Percentiles rank a stretch among this genome's conserved stretches.
Evolutionary conservation across 2,888 invertebrate genomes (phyloP).

Genomic region (Boloria euphrosyne): DNA sequence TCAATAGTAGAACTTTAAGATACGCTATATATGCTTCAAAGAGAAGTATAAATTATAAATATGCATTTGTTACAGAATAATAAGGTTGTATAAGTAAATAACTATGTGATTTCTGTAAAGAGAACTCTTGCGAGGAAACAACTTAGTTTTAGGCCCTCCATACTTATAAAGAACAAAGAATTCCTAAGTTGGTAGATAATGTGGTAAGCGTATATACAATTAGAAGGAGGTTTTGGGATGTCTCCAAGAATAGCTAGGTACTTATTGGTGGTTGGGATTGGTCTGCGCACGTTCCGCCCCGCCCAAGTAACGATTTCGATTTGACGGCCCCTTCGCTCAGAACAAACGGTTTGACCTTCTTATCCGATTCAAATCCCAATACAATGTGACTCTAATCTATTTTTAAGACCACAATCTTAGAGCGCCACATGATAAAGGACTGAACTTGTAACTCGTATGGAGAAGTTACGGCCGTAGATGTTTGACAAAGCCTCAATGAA

Average conservation of each 20-base stretch:
- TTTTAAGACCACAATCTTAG: not conserved
- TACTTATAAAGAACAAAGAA: not conserved
- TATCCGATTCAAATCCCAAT: slow-evolving; percentile 32
- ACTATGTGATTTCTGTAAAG: slow-evolving; percentile 8
- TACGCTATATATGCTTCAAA: too few species aligned
- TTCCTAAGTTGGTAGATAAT: slow-evolving; percentile 21
- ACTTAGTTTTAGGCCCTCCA: too few species aligned
- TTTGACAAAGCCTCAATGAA: too few species aligned
- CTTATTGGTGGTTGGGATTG: slow-evolving; percentile 48
- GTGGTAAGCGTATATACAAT: slow-evolving; percentile 31
- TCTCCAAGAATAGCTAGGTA: slow-evolving; percentile 48
- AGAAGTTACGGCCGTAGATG: not conserved
- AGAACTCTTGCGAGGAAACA: not conserved
- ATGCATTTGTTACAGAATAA: too few species aligned
- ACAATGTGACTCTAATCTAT: slow-evolving; percentile 11
- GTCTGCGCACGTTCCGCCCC: slow-evolving; percentile 57
- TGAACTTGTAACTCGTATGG: not conserved
- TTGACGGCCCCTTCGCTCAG: slow-evolving; percentile 50
- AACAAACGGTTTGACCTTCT: slow-evolving; percentile 39
- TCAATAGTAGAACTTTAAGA: too few species aligned
- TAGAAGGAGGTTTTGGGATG: slow-evolving; percentile 40
- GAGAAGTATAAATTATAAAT: too few species aligned
- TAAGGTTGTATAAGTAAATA: not conserved
- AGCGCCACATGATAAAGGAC: not conserved
- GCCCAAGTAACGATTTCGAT: slow-evolving; percentile 69